Evolutionary conservation across 2,797 vertebrate genomes (phyloP), one percentile per base, ranked within the genome.

Genomic region (Menidia menidia): DNA sequence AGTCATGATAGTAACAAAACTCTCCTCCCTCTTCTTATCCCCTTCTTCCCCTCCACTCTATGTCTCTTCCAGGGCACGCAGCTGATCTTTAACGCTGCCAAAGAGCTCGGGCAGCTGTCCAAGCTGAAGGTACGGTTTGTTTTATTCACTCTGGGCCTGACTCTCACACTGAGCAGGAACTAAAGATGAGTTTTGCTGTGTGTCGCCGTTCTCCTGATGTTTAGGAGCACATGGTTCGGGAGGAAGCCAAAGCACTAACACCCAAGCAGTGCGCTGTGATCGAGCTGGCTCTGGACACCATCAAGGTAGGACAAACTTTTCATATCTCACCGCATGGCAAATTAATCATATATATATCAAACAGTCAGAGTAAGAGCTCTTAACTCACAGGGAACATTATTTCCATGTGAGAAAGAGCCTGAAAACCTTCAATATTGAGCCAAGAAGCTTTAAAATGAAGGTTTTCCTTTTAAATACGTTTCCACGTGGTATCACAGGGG

Each of bases 251-350:
- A 80, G 97, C 97, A 7, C 92, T 99, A 75, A 95, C 97, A 7
- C 98, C 98, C 0, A 99, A 99, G 84, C 97, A 99, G 56, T 99
- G 97, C n/a, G 97, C 98, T 0, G 98, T 99, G 52, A 97, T 99
- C 33, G 98, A 99, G 78, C 92, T 99, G 78, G 97, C 97, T 0
- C 90, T 99, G 89, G 98, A 99, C 83, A 99, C 98, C 85, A 98
- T 99, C 91, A 99, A 99, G 97, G 98, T 98, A 85, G 4, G 12
- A 25, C 5, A 60, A 50, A 31, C 41, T 42, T 52, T 32, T 19
- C 0, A 35, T 50, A 9, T 32, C 30, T 3, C 7, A 11, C 4
- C 32, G 25, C 52, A 6, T 35, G 25, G 25, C 25, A 2, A 25
- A 2, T 25, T 25, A 25, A 25, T 25, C 25, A 25, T 25, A 25